Base-by-base conservation (phyloP, 2,113 vertebrate species). In the Xiphophorus maculatus region DNA sequence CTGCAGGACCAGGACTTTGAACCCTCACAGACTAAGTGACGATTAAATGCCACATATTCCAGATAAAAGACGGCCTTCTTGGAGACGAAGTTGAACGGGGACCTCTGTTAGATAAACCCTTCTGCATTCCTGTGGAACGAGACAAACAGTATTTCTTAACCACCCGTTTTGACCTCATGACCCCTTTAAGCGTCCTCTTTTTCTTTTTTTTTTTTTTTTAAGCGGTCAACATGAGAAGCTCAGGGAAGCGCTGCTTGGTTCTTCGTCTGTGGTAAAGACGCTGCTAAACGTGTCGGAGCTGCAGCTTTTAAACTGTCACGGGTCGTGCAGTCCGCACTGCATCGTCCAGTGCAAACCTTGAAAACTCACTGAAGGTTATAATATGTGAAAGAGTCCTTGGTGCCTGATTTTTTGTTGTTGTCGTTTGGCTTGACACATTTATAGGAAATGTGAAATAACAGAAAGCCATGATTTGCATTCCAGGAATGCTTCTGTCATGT, bases 1-100 rank as follows among this genome's bases (percentile, higher is more conserved):
- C 69, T 91, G 8, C 33, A 92, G 71, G 84, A 92, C 73, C 91
- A 94, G 8, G 9, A 89, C 68, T 25, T 76, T 29, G 77, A 84
- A 15, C 66, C 84, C 25, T n/a, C 84, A 17, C 60, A 71, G 60
- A 30, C 79, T 19, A 79, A 83, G 29, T 79, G 69, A 86, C 44
- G 29, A 58, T 58, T 29, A 51, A 0, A 5, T 17, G 40, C 29
- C 40, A 63, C 70, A 78, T 66, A 71, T 74, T 66, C 67, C n/a
- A 1, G 30, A 65, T 48, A n/a, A 71, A 28, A 32, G 19, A 64
- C 30, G 44, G 54, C 14, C n/a, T 29, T 58, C 17, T 7, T 2
- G 64, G 7, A 64, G 66, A 22, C 17, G 25, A 63, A 27, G 13
- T 33, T 44, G 25, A 28, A 51, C 15, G 33, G 44, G 35, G 28